These are phyloP conservation scores for Habroteleia sp. DNA, from an alignment of 2,888 invertebrate species.

Conservation along the genomic window DNA sequence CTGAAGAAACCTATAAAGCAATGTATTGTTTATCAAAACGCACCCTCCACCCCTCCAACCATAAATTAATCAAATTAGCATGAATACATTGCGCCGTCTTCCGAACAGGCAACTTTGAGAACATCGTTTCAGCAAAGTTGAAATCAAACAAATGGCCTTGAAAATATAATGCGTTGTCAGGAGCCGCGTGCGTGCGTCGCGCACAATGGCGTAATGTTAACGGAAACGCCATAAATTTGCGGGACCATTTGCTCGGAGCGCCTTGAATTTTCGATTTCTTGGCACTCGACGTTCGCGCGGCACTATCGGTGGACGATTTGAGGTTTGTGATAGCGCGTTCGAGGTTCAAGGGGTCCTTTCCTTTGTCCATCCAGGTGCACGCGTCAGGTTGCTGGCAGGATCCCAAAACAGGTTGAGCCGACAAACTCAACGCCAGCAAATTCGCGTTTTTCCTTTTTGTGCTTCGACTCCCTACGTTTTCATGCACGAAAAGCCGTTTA, in stretches of 20 bases:
- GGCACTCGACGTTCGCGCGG: constrained; percentile 51
- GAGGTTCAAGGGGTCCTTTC: constrained; percentile 70
- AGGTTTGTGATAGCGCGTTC: constrained; percentile 67
- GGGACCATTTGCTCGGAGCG: constrained; percentile 42
- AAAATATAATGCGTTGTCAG: constrained; percentile 31
- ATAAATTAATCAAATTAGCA: too few relatives aligned
- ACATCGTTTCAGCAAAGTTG: constrained; percentile 5
- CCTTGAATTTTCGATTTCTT: constrained; percentile 64
- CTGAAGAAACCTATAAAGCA: too few relatives aligned
- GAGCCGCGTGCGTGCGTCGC: constrained; percentile 34
- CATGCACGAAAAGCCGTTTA: constrained; percentile 53
- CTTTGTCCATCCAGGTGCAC: constrained; percentile 72
- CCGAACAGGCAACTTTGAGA: too few relatives aligned
- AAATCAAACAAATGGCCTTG: constrained; percentile 44
- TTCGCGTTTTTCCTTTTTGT: constrained; percentile 53
- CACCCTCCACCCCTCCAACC: too few relatives aligned
- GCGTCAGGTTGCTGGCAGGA: constrained; percentile 72
- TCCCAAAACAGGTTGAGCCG: constrained; percentile 72
- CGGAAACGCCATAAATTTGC: constrained; percentile 57
- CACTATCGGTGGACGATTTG: constrained; percentile 54
- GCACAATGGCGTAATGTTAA: constrained; percentile 39
- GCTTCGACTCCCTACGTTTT: constrained; percentile 39
- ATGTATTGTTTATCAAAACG: too few relatives aligned
- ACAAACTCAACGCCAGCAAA: constrained; percentile 66
- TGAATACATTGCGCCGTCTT: too few relatives aligned